Conservation (phyloP, 1,140 invertebrate genomes). For the Meloidogyne chitwoodi region DNA sequence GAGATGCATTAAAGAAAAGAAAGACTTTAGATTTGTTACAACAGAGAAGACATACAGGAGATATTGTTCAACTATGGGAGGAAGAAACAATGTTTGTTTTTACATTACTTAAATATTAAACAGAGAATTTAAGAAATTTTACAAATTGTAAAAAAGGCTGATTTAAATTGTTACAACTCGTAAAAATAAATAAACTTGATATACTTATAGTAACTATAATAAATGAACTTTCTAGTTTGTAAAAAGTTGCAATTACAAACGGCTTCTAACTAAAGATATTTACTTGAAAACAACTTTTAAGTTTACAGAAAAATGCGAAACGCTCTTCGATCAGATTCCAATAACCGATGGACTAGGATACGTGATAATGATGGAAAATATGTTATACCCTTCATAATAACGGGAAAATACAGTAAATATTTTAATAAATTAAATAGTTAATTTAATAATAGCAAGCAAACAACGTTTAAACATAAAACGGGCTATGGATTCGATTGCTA, state of each 20-base stretch:
- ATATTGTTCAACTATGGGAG: slow-evolving; percentile 16
- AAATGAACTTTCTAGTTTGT: no score
- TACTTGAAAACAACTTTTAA: neutral
- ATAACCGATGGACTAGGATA: slow-evolving; percentile 18
- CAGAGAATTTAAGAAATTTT: neutral
- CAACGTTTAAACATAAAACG: slow-evolving; percentile 16
- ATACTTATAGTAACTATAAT: no score
- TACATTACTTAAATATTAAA: neutral
- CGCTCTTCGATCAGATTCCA: slow-evolving; percentile 14
- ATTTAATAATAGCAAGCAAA: neutral
- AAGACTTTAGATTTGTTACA: neutral
- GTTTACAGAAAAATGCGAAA: slow-evolving; percentile 26
- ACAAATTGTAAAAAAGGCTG: no score
- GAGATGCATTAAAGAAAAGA: neutral
- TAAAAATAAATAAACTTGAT: no score
- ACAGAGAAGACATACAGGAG: slow-evolving; percentile 5
- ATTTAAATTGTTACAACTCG: no score
- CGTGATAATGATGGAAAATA: slow-evolving; percentile 19
- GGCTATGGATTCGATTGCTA: slow-evolving; percentile 21
- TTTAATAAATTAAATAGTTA: neutral
- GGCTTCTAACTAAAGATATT: neutral
- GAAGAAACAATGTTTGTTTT: neutral
- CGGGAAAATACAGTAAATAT: slow-evolving; percentile 19
- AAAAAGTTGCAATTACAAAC: no score
- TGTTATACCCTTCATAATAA: slow-evolving; percentile 30